Conservation (phyloP, 2,797 vertebrate species). For the Notolabrus celidotus region DNA sequence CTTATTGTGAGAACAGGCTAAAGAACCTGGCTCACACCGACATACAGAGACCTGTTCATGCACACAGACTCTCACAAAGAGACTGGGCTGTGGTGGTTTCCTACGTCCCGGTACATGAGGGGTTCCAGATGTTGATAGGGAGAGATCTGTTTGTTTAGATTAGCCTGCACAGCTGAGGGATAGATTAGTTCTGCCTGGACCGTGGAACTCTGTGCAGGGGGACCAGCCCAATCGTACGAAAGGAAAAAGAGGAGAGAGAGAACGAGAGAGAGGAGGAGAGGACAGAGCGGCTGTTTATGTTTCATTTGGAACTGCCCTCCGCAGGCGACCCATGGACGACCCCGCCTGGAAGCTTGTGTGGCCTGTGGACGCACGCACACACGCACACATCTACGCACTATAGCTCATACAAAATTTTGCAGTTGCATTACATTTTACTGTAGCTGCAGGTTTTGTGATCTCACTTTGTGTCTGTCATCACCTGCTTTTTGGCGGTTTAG, state of each 20-base stretch:
- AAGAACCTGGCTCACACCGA: slow-evolving; percentile 36
- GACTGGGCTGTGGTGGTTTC: slow-evolving; percentile 76
- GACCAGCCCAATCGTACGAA: slow-evolving; percentile 89
- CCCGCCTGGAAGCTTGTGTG: slow-evolving; percentile 85
- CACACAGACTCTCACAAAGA: slow-evolving; percentile 63
- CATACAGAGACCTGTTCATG: slow-evolving; percentile 44
- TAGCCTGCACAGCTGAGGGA: slow-evolving; percentile 92
- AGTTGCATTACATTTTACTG: slow-evolving; percentile 17
- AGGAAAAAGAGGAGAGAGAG: slow-evolving; percentile 69
- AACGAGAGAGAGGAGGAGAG: slow-evolving; percentile 61
- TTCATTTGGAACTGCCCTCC: slow-evolving; percentile 91
- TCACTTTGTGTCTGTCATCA: slow-evolving; percentile 45
- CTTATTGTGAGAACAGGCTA: slow-evolving; percentile 1
- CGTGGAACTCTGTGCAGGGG: slow-evolving; percentile 80
- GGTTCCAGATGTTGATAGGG: slow-evolving; percentile 93
- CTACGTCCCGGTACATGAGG: slow-evolving; percentile 89
- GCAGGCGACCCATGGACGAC: slow-evolving; percentile 90
- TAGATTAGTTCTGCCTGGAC: slow-evolving; percentile 94
- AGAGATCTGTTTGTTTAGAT: slow-evolving; percentile 95
- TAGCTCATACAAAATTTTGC: slow-evolving; percentile 32
- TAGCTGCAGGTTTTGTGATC: slow-evolving; percentile 11
- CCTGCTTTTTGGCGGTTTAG: slow-evolving; percentile 35
- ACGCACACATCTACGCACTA: slow-evolving; percentile 23
- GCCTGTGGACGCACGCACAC: slow-evolving; percentile 67
- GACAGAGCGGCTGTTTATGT: slow-evolving; percentile 90